These are phyloP conservation scores for Onthophagus sagittarius DNA, from an alignment of 2,888 invertebrate species.

Conservation along the genomic window DNA sequence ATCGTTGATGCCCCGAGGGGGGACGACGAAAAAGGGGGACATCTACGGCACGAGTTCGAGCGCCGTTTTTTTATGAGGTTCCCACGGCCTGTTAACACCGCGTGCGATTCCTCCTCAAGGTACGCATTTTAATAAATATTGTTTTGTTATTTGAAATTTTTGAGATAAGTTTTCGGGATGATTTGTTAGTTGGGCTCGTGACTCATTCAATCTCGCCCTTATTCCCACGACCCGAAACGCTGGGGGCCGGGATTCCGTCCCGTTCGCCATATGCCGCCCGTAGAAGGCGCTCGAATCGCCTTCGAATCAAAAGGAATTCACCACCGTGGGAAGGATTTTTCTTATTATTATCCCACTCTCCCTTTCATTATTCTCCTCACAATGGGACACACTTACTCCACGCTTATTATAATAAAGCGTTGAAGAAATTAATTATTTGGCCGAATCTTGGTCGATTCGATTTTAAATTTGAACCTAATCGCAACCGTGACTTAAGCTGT, in stretches of 20 bases:
- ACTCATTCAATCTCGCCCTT: neutral
- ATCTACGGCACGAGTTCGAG: neutral
- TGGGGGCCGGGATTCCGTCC: neutral
- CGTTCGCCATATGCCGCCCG: neutral
- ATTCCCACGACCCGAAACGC: neutral
- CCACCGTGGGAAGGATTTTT: neutral
- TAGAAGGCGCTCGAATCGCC: neutral
- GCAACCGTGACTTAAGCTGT: neutral
- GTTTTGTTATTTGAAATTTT: no score
- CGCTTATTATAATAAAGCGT: neutral
- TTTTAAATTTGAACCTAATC: neutral
- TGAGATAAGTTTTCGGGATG: no score
- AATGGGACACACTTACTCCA: neutral
- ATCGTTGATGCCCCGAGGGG: neutral
- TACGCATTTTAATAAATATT: neutral
- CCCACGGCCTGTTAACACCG: slow-evolving; percentile 9
- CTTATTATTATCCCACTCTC: neutral
- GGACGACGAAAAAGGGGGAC: neutral
- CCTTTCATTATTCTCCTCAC: neutral
- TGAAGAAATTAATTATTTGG: neutral
- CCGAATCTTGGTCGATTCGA: neutral
- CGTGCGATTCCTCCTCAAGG: neutral
- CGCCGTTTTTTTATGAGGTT: slow-evolving; percentile 3
- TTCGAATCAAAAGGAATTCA: neutral
- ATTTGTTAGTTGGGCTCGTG: neutral